Percentiles rank a stretch among this genome's conserved stretches.
Evolutionary conservation across 2,113 vertebrate species (phyloP).

Genomic region (Burhinus bistriatus): DNA sequence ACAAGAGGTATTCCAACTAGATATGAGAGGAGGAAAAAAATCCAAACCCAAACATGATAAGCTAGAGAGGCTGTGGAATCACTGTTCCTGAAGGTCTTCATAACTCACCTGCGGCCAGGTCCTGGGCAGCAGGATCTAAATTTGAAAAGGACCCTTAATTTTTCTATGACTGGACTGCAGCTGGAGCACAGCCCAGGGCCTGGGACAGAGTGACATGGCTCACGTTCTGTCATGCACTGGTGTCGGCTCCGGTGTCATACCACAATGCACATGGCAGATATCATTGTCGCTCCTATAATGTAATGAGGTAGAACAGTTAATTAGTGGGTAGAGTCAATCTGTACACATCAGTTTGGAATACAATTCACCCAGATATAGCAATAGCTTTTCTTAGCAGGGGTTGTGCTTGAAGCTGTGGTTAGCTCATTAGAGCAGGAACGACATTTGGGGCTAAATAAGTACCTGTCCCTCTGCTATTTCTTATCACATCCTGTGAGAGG

Average conservation of each 20-base stretch:
- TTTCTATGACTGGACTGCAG: not conserved
- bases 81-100: rapidly evolving
- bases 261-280: not conserved
- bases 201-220: not conserved
- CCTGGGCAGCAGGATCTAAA: not conserved
- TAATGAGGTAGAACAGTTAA: not conserved
- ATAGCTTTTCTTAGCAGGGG: not conserved
- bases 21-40: not conserved
- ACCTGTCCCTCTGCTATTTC: not conserved
- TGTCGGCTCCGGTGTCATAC: not conserved
- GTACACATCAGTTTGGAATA: not conserved
- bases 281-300: not conserved
- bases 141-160: not conserved
- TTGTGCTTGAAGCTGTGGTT: not conserved
- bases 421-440: not conserved
- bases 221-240: not conserved
- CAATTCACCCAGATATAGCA: not conserved
- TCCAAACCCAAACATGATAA: not conserved
- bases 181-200: not conserved
- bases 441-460: not conserved
- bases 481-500: not conserved
- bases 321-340: not conserved
- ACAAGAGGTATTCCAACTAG: not conserved
- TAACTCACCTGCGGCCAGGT: not conserved
- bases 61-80: not conserved